These are phyloP conservation scores for Azorinus chamasolen DNA, from an alignment of 2,888 invertebrate species.

Conservation along the genomic window DNA sequence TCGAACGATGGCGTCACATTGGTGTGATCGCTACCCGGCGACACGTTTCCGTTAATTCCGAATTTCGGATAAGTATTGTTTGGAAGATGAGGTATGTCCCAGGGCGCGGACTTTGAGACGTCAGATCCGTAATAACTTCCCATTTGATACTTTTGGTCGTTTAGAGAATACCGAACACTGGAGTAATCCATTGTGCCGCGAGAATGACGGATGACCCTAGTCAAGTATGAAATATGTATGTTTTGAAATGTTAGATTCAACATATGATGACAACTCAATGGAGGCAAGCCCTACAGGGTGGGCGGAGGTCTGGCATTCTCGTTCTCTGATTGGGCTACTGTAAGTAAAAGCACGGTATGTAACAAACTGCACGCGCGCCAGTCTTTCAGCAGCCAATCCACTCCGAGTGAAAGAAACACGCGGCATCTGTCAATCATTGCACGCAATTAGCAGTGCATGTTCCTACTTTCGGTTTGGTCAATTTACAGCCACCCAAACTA, in stretches of 20 bases:
- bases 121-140: constrained; percentile 38
- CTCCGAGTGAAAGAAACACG: constrained; percentile 3
- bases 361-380: constrained; percentile 48
- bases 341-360: not conserved
- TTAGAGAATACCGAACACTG: constrained; percentile 46
- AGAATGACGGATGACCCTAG: constrained; percentile 55
- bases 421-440: constrained; percentile 23
- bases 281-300: not conserved
- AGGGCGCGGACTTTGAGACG: not conserved
- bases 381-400: constrained; percentile 45
- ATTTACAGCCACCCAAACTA: no score
- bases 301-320: constrained; percentile 1
- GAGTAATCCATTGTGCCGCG: constrained; percentile 58
- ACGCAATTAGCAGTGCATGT: constrained; percentile 20
- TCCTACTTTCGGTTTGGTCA: no score
- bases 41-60: constrained; percentile 29
- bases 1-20: constrained; percentile 3
- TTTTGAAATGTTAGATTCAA: constrained; percentile 63
- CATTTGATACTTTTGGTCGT: constrained; percentile 38
- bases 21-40: not conserved
- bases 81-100: constrained; percentile 7
- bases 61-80: constrained; percentile 38
- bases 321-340: constrained; percentile 3
- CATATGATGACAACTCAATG: constrained; percentile 46
- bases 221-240: constrained; percentile 56